Evolutionary conservation across 1,140 invertebrate species (phyloP).

Genomic region (Eriosoma lanigerum): DNA sequence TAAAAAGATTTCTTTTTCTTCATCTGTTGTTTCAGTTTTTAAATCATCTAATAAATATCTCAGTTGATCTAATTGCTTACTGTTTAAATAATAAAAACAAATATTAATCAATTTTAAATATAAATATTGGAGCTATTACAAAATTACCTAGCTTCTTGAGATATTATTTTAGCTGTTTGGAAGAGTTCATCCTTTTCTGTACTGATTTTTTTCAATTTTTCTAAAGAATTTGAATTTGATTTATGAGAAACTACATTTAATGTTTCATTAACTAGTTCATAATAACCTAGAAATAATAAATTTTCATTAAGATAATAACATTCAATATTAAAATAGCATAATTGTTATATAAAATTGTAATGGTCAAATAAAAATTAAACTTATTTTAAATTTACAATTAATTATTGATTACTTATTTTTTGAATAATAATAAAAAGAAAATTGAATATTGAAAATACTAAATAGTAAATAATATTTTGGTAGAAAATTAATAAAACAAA

Average conservation of each 20-base stretch:
- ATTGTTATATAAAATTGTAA: too few relatives aligned
- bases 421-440: background rate
- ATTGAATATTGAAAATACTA: background rate
- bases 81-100: background rate
- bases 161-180: slow-evolving; percentile 61
- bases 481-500: too few relatives aligned
- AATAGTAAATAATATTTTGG: too few relatives aligned
- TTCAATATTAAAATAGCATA: too few relatives aligned
- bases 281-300: slow-evolving; percentile 53
- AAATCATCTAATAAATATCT: background rate
- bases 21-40: background rate
- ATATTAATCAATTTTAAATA: background rate
- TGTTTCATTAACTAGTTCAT: slow-evolving; percentile 51
- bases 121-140: background rate
- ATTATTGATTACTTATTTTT: too few relatives aligned
- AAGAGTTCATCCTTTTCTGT: slow-evolving; percentile 62
- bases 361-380: too few relatives aligned
- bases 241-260: slow-evolving; percentile 54
- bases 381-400: background rate
- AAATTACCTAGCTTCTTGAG: slow-evolving; percentile 57
- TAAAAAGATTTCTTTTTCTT: slow-evolving; percentile 11
- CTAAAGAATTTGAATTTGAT: slow-evolving; percentile 52
- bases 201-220: slow-evolving; percentile 64
- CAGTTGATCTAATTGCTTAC: slow-evolving; percentile 19
- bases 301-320: background rate